Percentiles rank a stretch among this genome's conserved stretches.
Evolutionary conservation across 2,888 invertebrate species (phyloP).

Genomic region (Euplexia lucipara): DNA sequence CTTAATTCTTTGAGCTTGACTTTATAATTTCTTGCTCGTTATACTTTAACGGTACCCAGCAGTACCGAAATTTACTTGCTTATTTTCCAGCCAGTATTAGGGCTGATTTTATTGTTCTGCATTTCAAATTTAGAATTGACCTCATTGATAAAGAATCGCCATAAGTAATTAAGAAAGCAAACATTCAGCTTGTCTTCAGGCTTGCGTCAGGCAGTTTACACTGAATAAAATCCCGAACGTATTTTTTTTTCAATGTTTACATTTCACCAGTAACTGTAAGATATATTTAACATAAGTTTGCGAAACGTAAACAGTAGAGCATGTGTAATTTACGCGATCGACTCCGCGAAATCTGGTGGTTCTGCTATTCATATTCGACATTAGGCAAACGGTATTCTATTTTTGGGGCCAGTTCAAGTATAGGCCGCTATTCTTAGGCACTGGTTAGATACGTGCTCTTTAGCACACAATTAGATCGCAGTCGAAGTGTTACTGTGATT

Average conservation of each 20-base stretch:
- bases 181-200: conserved; percentile 21
- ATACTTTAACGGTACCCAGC: conserved; percentile 29
- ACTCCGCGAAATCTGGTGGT: conserved; percentile 59
- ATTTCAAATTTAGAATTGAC: conserved; percentile 17
- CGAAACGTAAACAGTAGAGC: conserved; percentile 64
- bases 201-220: conserved; percentile 37
- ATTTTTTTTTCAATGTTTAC: conserved; percentile 53
- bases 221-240: conserved; percentile 42
- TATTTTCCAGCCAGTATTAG: conserved; percentile 1
- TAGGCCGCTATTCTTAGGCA: conserved; percentile 69
- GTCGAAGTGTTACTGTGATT: conserved; percentile 19
- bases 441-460: conserved; percentile 61
- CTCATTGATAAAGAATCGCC: conserved; percentile 24
- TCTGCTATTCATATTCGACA: conserved; percentile 60
- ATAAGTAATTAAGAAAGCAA: conserved; percentile 38
- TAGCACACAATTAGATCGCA: conserved; percentile 59
- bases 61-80: neutral
- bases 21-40: conserved; percentile 33
- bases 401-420: conserved; percentile 71
- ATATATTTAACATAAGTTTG: conserved; percentile 61
- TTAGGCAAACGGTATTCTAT: conserved; percentile 68
- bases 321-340: conserved; percentile 67
- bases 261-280: conserved; percentile 40
- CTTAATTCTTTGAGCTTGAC: conserved; percentile 37
- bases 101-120: neutral